These are phyloP conservation scores for Lycocorax pyrrhopterus DNA, from an alignment of 2,113 vertebrate species.

Conservation along the genomic window DNA sequence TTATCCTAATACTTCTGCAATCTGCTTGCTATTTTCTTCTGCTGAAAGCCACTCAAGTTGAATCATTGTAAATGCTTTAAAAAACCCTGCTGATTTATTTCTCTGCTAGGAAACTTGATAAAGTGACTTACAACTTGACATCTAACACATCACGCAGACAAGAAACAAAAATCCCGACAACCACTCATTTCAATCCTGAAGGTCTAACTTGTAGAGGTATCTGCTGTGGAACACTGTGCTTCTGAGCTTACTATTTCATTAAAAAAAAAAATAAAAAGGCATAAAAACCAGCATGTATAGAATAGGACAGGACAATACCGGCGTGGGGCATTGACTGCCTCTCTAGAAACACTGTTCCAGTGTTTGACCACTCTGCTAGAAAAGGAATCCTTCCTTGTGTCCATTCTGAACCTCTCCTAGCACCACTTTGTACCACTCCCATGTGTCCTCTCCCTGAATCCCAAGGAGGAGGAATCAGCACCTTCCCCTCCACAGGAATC, in stretches of 20 bases:
- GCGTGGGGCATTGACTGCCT: fast-evolving
- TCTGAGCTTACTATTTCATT: not conserved
- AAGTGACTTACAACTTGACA: not conserved
- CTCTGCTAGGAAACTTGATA: constrained; percentile 14
- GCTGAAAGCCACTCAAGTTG: not conserved
- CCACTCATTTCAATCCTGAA: not conserved
- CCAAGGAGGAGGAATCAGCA: not conserved
- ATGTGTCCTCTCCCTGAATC: not conserved
- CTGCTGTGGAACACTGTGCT: not conserved
- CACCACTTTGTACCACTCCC: not conserved
- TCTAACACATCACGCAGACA: not conserved
- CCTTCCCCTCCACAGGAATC: not conserved
- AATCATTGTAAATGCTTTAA: constrained; percentile 1
- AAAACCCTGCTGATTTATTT: constrained; percentile 29
- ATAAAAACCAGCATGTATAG: not conserved
- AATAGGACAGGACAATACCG: not conserved
- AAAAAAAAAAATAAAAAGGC: not conserved
- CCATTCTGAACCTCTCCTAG: not conserved
- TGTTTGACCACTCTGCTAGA: not conserved
- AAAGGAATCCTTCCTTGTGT: not conserved
- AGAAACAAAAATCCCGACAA: constrained; percentile 29
- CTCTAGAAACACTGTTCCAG: not conserved
- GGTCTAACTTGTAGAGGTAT: not conserved
- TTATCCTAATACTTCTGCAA: constrained; percentile 1
- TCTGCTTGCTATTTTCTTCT: constrained; percentile 3